Conservation (phyloP, 1,140 invertebrate genomes). For the Lepidurus arcticus region DNA sequence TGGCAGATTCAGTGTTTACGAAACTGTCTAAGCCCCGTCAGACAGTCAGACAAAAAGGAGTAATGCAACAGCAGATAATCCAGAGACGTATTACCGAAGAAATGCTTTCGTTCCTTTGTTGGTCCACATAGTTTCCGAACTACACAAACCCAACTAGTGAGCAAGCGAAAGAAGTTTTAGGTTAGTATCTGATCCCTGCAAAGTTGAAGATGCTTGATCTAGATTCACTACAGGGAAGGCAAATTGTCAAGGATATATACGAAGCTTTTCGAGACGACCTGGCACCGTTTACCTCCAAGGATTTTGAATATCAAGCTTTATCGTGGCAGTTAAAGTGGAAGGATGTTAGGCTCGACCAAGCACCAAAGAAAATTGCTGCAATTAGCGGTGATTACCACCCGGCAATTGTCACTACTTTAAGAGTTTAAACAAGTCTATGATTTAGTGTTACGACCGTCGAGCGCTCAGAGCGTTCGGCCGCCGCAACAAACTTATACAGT, state of each 20-base stretch:
- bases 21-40: not conserved
- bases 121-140: conserved; percentile 12
- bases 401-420: not conserved
- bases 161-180: conserved; percentile 14
- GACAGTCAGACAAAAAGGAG: not conserved
- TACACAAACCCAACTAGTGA: conserved; percentile 12
- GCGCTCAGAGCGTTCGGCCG: no score
- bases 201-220: conserved; percentile 21
- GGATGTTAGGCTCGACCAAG: not conserved
- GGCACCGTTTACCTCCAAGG: no score
- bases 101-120: not conserved
- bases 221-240: not conserved
- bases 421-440: no score
- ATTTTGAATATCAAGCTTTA: not conserved
- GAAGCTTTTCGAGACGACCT: not conserved
- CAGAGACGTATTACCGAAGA: not conserved
- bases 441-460: not conserved
- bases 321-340: not conserved
- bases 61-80: not conserved
- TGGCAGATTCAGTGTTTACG: conserved; percentile 20
- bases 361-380: not conserved
- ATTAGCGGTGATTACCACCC: not conserved
- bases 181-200: not conserved
- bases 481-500: no score
- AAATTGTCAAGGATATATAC: not conserved